Conservation (phyloP, 2,113 vertebrate species). For the Prionailurus viverrinus region DNA sequence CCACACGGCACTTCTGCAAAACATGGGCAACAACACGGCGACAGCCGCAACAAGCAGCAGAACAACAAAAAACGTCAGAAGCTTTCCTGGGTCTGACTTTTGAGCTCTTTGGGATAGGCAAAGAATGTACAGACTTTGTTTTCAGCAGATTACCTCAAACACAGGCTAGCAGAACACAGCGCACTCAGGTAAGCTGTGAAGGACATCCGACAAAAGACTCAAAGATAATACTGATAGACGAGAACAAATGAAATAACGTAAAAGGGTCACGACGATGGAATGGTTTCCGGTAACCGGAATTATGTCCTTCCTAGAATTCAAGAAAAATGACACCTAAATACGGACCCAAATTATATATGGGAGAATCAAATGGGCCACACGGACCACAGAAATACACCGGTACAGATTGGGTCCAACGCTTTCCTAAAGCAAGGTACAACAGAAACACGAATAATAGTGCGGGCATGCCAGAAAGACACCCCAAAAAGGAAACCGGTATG, state of each 20-base stretch:
- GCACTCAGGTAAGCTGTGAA: conserved; percentile 40
- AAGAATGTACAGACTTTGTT: conserved; percentile 68
- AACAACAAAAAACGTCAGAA: conserved; percentile 63
- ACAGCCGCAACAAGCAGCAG: conserved; percentile 37
- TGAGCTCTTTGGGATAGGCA: conserved; percentile 78
- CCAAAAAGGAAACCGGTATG: conserved; percentile 62
- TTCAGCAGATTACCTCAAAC: conserved; percentile 66
- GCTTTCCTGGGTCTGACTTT: conserved; percentile 73
- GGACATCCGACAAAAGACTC: conserved; percentile 58
- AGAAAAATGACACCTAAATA: conserved; percentile 80
- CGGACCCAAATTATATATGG: conserved; percentile 66
- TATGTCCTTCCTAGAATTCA: background rate
- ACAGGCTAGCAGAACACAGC: conserved; percentile 45
- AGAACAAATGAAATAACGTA: conserved; percentile 67
- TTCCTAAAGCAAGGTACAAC: conserved; percentile 68
- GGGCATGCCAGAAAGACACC: conserved; percentile 63
- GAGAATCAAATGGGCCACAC: conserved; percentile 85
- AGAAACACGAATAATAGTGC: conserved; percentile 64
- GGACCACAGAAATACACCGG: conserved; percentile 68
- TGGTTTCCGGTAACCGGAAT: conserved; percentile 81
- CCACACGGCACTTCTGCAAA: conserved; percentile 61
- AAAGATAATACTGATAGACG: conserved; percentile 77
- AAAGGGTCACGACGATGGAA: conserved; percentile 72
- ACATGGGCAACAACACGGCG: background rate
- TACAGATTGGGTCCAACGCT: background rate